phyloP scores from a whole-genome alignment of 2,888 invertebrate species.

The Mystacides longicornis region DNA sequence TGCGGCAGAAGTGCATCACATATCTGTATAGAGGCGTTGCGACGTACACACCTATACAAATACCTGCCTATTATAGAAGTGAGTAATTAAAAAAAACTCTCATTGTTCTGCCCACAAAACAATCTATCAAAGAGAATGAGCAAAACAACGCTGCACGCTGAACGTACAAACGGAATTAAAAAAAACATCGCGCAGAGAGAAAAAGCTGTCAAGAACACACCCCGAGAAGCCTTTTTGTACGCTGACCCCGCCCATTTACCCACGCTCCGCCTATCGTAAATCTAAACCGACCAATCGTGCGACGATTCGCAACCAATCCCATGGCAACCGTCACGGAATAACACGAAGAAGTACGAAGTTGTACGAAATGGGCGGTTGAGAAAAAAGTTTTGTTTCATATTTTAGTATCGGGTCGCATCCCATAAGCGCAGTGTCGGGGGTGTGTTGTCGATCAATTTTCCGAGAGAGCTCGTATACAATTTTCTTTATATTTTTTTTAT shows the following conservation, averaged over 20 bases:
- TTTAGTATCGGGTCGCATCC: slow-evolving; percentile 52
- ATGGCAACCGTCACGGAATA: slow-evolving; percentile 32
- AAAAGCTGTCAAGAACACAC: slow-evolving; percentile 40
- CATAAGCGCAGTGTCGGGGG: slow-evolving; percentile 45
- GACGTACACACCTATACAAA: background rate
- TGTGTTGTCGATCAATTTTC: slow-evolving; percentile 12
- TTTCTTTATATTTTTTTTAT: background rate
- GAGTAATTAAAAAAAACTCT: slow-evolving; percentile 31
- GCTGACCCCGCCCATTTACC: slow-evolving; percentile 34
- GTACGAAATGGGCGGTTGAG: slow-evolving; percentile 42
- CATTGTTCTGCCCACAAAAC: slow-evolving; percentile 31
- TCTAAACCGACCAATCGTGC: slow-evolving; percentile 16
- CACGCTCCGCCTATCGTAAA: slow-evolving; percentile 33
- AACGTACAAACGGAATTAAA: slow-evolving; percentile 33
- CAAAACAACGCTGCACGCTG: slow-evolving; percentile 37
- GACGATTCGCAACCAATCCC: slow-evolving; percentile 16
- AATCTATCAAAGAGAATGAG: slow-evolving; percentile 44
- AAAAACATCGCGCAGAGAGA: slow-evolving; percentile 37
- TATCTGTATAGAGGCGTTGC: background rate
- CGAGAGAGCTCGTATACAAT: slow-evolving; percentile 2
- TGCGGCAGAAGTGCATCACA: background rate
- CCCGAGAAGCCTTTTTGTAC: slow-evolving; percentile 19
- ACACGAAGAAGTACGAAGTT: slow-evolving; percentile 38
- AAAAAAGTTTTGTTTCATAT: slow-evolving; percentile 49
- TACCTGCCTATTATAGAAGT: background rate